Conservation (phyloP, 2,797 vertebrate species). For the Garrulus glandarius region DNA sequence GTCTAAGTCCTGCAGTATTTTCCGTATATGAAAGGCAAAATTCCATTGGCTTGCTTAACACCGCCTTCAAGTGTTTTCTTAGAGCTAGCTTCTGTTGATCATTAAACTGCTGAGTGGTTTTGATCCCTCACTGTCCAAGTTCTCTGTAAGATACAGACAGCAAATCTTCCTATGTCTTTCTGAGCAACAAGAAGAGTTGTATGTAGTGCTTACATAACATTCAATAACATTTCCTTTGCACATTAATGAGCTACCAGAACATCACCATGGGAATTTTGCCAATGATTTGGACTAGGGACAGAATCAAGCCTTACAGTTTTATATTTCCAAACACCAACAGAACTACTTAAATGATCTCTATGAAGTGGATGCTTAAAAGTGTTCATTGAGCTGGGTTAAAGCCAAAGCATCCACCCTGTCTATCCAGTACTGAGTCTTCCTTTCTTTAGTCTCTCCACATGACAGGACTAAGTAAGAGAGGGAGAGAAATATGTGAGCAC, state of each 20-base stretch:
- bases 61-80: neutral
- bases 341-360: neutral
- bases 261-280: neutral
- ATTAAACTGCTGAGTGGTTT: conserved; percentile 20
- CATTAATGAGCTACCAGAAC: neutral
- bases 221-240: neutral
- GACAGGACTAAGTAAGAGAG: neutral
- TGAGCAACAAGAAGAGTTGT: neutral
- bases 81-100: conserved; percentile 13
- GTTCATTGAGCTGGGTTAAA: neutral
- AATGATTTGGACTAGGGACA: neutral
- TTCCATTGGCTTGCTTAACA: neutral
- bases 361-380: neutral
- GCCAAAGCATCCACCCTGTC: neutral
- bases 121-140: neutral
- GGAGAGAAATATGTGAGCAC: neutral
- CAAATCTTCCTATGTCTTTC: neutral
- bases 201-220: neutral
- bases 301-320: neutral
- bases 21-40: neutral
- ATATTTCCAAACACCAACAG: neutral
- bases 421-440: neutral
- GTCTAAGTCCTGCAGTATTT: neutral
- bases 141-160: neutral
- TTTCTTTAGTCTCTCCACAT: neutral